Conservation (phyloP, 2,888 invertebrate genomes). For the Callimorpha dominula region DNA sequence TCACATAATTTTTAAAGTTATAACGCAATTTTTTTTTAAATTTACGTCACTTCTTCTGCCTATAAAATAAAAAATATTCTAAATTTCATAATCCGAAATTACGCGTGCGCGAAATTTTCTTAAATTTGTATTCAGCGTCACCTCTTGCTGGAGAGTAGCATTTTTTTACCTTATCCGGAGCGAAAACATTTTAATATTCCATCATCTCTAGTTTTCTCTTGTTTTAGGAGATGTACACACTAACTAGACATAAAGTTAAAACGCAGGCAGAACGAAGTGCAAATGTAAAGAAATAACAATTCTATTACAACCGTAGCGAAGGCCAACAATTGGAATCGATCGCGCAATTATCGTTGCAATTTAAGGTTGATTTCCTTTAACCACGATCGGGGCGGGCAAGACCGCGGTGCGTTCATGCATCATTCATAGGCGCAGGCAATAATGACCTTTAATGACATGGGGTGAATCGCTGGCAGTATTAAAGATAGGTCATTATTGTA, state of each 20-base stretch:
- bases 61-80: neutral
- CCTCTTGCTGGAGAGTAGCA: neutral
- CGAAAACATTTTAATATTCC: neutral
- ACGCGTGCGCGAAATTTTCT: too few species aligned
- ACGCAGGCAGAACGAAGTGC: slow-evolving; percentile 4
- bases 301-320: slow-evolving; percentile 28
- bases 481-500: slow-evolving; percentile 42
- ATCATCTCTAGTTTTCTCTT: neutral
- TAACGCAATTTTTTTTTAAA: too few species aligned
- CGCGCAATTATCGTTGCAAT: slow-evolving; percentile 67
- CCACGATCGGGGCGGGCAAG: slow-evolving; percentile 63
- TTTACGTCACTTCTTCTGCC: neutral
- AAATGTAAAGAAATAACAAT: slow-evolving; percentile 33
- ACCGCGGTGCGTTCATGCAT: slow-evolving; percentile 77
- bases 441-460: slow-evolving; percentile 71
- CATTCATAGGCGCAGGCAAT: slow-evolving; percentile 73
- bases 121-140: neutral
- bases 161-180: neutral
- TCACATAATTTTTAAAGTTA: too few species aligned
- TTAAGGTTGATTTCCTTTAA: slow-evolving; percentile 71
- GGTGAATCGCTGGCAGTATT: slow-evolving; percentile 43
- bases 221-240: neutral
- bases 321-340: slow-evolving; percentile 48
- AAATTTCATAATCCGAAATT: neutral
- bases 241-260: neutral